Evolutionary conservation across 1,140 invertebrate genomes (phyloP), one percentile per base, ranked within the genome.

Genomic region (Nephotettix cincticeps): DNA sequence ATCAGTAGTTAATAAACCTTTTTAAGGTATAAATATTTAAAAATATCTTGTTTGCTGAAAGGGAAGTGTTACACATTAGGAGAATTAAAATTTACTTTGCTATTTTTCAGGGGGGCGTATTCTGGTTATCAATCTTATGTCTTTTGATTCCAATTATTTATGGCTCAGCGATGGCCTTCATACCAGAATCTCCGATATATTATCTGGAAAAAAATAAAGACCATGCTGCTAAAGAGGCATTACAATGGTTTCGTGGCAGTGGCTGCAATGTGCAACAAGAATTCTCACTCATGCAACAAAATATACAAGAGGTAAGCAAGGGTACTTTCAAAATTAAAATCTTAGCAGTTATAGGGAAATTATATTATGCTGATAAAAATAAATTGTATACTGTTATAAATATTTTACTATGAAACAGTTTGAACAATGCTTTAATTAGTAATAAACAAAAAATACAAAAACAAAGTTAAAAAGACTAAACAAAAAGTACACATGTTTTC

Each of bases 111-210:
- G 81, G 83, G 83, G 88, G 0, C 81, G 83, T 29, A 92, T 89
- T 88, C 82, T 82, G 21, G 82, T 81, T 96, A 36, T 89, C 90
- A 1, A 79, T 91, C 1, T 77, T 89, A 25, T 91, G 91, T 71
- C 86, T 86, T 0, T 70, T 89, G 0, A 79, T 94, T 36, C 90
- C 92, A 14, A 75, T 91, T 0, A 43, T 91, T 0, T 87, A 92
- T 23, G 78, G 90, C 0, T 70, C 85, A 2, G 83, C 86, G 0
- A 90, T 95, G 79, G 78, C 89, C 30, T 89, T 88, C 75, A 88
- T 96, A 82, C 94, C 94, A 0, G 95, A 96, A 80, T 93, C 93
- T n/a, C 94, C 94, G 0, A 83, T 86, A 9, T 93, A 89, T 81
- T 80, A 90, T 14, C 79, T 91, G 61, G 85, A 87, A 77, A 68